Conservation (phyloP, 2,888 invertebrate genomes). For the Andrena bicolor region DNA sequence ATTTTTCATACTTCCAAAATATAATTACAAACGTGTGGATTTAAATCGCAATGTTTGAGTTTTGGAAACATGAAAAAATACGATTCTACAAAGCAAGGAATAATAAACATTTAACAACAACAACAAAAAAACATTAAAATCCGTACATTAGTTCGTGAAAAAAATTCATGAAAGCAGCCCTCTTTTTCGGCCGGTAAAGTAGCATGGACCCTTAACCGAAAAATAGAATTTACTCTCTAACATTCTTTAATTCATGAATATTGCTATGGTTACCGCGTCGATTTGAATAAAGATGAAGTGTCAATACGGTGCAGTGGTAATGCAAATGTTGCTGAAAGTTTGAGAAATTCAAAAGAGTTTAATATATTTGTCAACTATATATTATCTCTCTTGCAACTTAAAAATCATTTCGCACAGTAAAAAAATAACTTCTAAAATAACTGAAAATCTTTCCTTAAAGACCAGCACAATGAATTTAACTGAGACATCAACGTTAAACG, state of each 20-base stretch:
- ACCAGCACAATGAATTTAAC: conserved; percentile 12
- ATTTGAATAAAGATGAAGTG: conserved; percentile 18
- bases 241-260: neutral
- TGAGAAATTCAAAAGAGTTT: neutral
- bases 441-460: neutral
- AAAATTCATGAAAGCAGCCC: too few species aligned
- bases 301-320: neutral
- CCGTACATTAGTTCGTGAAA: too few species aligned
- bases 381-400: neutral
- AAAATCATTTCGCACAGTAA: neutral
- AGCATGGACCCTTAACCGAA: too few species aligned
- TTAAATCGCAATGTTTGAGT: too few species aligned
- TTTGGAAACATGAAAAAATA: too few species aligned
- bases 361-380: neutral
- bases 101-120: too few species aligned
- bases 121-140: too few species aligned
- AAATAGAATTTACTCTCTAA: neutral
- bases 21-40: too few species aligned
- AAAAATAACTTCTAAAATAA: neutral
- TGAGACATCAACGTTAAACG: conserved; percentile 81
- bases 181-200: too few species aligned
- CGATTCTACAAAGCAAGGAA: too few species aligned
- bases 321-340: neutral
- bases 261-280: conserved; percentile 14
- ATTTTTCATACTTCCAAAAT: too few species aligned